Percentiles rank a stretch among this genome's conserved stretches.
Conservation (phyloP, 2,888 invertebrate species). For the Ochropleura plecta region DNA sequence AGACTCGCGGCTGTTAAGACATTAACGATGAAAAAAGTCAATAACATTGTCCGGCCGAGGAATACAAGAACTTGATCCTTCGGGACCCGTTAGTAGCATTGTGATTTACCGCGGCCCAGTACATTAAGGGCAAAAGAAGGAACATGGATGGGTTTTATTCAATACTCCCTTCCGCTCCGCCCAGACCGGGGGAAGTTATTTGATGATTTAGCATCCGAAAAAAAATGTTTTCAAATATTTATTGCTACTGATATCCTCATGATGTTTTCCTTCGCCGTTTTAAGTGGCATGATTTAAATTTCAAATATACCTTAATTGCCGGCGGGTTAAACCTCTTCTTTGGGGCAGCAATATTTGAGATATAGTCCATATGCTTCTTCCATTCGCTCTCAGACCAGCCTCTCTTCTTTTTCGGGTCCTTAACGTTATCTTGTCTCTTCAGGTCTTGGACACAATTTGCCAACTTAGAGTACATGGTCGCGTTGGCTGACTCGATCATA, state of each 20-base stretch:
- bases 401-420: constrained; percentile 81
- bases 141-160: too few species aligned
- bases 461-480: constrained; percentile 82
- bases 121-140: too few species aligned
- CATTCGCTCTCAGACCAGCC: constrained; percentile 86
- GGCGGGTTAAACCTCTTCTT: constrained; percentile 74
- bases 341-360: constrained; percentile 80
- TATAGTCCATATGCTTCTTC: constrained; percentile 88
- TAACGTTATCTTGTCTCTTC: constrained; percentile 78
- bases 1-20: neutral
- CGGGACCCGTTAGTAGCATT: neutral
- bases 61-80: neutral
- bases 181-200: too few species aligned
- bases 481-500: constrained; percentile 83
- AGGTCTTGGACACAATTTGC: constrained; percentile 83
- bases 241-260: neutral
- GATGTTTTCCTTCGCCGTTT: neutral
- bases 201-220: too few species aligned
- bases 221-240: neutral
- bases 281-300: neutral
- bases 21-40: neutral
- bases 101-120: neutral
- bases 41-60: neutral
- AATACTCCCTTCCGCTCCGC: too few species aligned
- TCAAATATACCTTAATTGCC: constrained; percentile 72